Conservation (phyloP, 53 echinoderm and acorn worm genomes). For the Echinometra lucunter region DNA sequence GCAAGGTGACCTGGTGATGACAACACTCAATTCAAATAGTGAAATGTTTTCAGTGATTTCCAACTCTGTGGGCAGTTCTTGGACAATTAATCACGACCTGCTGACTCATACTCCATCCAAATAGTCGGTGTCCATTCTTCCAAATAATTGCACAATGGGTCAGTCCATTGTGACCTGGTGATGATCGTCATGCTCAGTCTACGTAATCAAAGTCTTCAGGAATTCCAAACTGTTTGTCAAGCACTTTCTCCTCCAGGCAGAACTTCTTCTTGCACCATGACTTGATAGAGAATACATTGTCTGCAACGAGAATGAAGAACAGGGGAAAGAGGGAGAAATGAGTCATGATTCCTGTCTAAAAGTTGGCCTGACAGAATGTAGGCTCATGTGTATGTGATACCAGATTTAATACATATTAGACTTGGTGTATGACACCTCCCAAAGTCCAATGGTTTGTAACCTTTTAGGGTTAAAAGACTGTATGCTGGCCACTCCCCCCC, state of each 20-base stretch:
- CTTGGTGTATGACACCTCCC: no score
- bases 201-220: constrained; percentile 99
- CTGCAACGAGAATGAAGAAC: constrained; percentile 67
- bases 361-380: no score
- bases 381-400: no score
- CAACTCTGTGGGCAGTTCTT: neutral
- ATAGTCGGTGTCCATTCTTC: no score
- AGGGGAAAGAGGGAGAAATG: neutral
- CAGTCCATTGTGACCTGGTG: neutral
- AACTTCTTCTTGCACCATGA: constrained; percentile 99
- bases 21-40: neutral
- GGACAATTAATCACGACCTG: neutral
- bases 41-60: neutral
- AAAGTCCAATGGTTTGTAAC: no score
- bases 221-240: constrained; percentile 97
- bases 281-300: constrained; percentile 96
- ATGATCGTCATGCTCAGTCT: constrained; percentile 71
- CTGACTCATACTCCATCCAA: neutral
- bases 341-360: no score
- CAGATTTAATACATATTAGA: no score
- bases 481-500: no score
- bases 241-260: constrained; percentile 88
- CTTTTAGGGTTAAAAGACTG: no score
- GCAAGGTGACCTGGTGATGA: neutral
- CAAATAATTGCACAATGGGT: no score